A percentile compares a stretch with the other conserved stretches of the same genome.
Conservation (phyloP, 2,797 vertebrate species). For the Enteromius trimaculatus region DNA sequence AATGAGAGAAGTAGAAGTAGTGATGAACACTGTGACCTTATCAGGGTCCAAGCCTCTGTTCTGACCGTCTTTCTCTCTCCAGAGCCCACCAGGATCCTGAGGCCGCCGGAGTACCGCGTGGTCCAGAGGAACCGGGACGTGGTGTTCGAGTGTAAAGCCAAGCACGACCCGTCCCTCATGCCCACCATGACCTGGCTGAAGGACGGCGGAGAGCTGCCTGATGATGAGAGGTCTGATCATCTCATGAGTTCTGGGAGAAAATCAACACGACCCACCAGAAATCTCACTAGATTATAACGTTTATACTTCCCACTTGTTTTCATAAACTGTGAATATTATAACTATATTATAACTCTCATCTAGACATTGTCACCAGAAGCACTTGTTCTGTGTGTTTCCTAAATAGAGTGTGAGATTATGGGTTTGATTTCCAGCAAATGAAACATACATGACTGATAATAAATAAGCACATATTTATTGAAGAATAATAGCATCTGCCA, state of each 20-base stretch:
- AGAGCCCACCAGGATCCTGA: conserved; percentile 95
- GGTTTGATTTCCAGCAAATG: background rate
- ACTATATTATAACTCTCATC: no score
- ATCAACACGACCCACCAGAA: no score
- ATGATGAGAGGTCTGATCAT: conserved; percentile 82
- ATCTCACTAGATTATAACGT: no score
- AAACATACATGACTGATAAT: background rate
- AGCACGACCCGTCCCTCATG: conserved; percentile 86
- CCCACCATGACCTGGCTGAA: conserved; percentile 89
- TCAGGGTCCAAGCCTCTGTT: background rate
- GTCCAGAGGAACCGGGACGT: conserved; percentile 84
- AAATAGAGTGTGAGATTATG: background rate
- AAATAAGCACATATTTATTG: background rate
- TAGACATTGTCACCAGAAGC: no score
- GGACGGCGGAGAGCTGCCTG: conserved; percentile 85
- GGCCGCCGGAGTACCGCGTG: conserved; percentile 87
- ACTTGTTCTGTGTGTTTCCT: no score
- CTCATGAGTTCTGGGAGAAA: background rate
- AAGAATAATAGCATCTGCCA: no score
- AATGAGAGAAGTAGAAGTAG: background rate
- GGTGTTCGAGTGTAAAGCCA: conserved; percentile 92
- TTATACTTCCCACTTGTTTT: background rate
- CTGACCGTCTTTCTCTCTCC: conserved; percentile 42
- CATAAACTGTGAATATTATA: background rate
- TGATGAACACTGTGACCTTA: background rate